Base-by-base conservation (phyloP, 2,888 invertebrate species). In the Caenorhabditis angaria region DNA sequence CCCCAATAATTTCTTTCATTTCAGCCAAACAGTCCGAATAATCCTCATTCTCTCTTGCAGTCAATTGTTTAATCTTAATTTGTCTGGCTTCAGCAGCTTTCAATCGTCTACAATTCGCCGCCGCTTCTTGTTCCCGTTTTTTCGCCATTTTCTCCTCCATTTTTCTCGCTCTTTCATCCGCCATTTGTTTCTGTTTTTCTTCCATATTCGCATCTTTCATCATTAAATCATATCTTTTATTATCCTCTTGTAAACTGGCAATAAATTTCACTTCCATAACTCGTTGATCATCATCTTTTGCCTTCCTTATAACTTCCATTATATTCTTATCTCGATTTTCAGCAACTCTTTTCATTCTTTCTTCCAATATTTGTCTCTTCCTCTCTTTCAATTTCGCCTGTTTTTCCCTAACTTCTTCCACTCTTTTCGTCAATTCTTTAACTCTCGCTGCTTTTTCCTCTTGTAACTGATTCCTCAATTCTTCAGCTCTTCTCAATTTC, bases 251-350 rank as follows among this genome's bases (percentile, higher is more conserved):
- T 51, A 97, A 89, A 82, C 94, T 94, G 88, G 96, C 97, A 69
- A 97, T 97, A 88, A 97, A 97, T 18, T 95, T 95, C 63, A 97
- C 97, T 90, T 99, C 97, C 76, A 94, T 93, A 35, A 90, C 90
- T 88, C 97, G 97, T 69, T 94, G 94, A 82, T 97, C 97, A 88
- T 97, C 97, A 83, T 97, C 97, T 86, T 96, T 96, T 0, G 97
- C 97, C 88, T 97, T 97, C 80, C 93, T 92, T 0, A 95, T 93
- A 78, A 95, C 94, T 65, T 88, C 88, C 73, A 88, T 88, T 25
- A 91, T 83, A 76, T 89, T 87, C 92, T 93, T 88, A 91, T 92
- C 93, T 24, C 97, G 91, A 86, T 97, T 97, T 87, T 94, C 94
- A 22, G 94, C 94, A 0, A 97, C 97, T 70, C 93, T 92, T 76